Base-by-base conservation (phyloP, 2,797 vertebrate species). In the Pogoniulus pusillus region DNA sequence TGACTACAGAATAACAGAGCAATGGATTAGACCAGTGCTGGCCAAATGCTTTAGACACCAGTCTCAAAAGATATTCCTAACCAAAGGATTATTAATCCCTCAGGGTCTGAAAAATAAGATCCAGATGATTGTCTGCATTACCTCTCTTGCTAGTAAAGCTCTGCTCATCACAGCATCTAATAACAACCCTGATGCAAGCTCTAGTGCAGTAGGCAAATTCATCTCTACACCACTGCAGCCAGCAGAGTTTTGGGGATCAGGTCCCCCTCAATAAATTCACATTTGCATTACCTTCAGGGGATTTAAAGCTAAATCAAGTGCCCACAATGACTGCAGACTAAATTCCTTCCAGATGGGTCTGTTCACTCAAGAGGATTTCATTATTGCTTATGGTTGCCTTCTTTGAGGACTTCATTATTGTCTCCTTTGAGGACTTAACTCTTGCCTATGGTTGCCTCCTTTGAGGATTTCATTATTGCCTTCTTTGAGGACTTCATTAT, bases 291-390 rank as follows among this genome's bases (percentile, higher is more conserved):
- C 78, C 90, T 91, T 77, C 53, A 85, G 94, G 88, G 91, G 39
- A 93, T 92, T 95, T 94, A 87, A 94, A 89, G 47, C 55, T 95
- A 93, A 95, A 96, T 92, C 94, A 93, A 96, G 91, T 95, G 83
- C 87, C 91, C 93, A 80, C 81, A 80, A 95, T 93, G 88, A 92
- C 87, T 95, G 63, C 83, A 82, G 47, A 66, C 78, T 91, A 96
- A 96, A 95, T 93, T 96, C n/a, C 87, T 96, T 96, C 96, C 95
- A 96, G 95, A 96, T 96, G 96, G 70, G 73, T 81, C 77, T 87
- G 49, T 45, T 83, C 74, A 85, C 84, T 91, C 87, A 83, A 95
- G 90, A 95, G 91, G 93, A 93, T 82, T 95, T 82, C 93, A 91
- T 95, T 96, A 95, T 93, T 90, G 82, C 66, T 20, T 47, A 78